Evolutionary conservation across 2,797 vertebrate species (phyloP).

Genomic region (Heteromormyrus szaboi): DNA sequence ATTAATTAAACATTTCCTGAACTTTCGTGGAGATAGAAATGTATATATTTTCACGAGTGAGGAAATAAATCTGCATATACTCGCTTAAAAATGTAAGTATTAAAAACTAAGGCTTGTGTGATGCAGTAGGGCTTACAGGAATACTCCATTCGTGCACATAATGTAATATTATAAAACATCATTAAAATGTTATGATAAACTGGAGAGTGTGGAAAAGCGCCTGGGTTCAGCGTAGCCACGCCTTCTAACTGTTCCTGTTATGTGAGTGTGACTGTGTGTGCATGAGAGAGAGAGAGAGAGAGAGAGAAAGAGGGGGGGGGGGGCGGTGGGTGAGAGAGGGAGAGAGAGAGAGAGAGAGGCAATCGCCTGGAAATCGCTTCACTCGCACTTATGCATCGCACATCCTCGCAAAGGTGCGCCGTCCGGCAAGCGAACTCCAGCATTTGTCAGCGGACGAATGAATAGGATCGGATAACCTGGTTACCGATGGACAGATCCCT

Average conservation of each 20-base stretch:
- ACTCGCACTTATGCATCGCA: slow-evolving; percentile 47
- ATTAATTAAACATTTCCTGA: neutral
- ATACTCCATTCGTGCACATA: neutral
- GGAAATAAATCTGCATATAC: neutral
- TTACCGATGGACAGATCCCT: slow-evolving; percentile 35
- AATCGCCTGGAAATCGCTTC: slow-evolving; percentile 54
- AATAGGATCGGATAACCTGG: slow-evolving; percentile 26
- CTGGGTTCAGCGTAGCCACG: neutral
- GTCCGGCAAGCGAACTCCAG: slow-evolving; percentile 36
- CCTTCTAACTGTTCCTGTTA: neutral
- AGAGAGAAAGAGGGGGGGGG: slow-evolving; percentile 28
- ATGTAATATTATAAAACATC: neutral
- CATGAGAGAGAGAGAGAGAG: slow-evolving; percentile 18
- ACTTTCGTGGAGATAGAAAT: neutral
- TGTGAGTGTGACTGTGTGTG: slow-evolving; percentile 17
- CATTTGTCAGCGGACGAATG: slow-evolving; percentile 22
- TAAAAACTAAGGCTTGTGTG: neutral
- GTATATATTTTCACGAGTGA: neutral
- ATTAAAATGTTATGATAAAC: neutral
- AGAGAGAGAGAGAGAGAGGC: slow-evolving; percentile 4
- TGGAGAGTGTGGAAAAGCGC: neutral
- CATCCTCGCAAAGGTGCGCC: slow-evolving; percentile 46
- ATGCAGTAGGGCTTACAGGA: neutral
- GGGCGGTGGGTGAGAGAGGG: neutral
- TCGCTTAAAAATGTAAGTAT: neutral